These are phyloP conservation scores for Spondyliosoma cantharus DNA, from an alignment of 2,797 vertebrate species.

Conservation along the genomic window DNA sequence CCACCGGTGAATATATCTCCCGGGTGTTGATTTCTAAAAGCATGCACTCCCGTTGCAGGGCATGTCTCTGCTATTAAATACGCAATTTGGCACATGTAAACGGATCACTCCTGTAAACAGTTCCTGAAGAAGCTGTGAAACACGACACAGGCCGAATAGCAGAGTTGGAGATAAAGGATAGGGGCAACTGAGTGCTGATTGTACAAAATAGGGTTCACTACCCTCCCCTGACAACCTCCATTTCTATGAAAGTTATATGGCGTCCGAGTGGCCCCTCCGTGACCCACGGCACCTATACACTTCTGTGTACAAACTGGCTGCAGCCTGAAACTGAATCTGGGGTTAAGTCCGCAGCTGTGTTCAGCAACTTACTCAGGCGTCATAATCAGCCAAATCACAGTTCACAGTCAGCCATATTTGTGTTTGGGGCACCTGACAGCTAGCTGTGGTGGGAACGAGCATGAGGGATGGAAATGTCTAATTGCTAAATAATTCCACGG, in stretches of 20 bases:
- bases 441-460: slow-evolving; percentile 37
- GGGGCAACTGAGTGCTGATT: slow-evolving; percentile 75
- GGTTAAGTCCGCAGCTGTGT: slow-evolving; percentile 60
- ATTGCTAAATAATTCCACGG: slow-evolving; percentile 43
- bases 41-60: slow-evolving; percentile 79
- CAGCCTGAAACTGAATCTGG: slow-evolving; percentile 66
- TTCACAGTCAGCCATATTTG: slow-evolving; percentile 60
- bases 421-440: slow-evolving; percentile 54
- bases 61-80: slow-evolving; percentile 82
- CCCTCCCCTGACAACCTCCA: slow-evolving; percentile 65
- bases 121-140: slow-evolving; percentile 86
- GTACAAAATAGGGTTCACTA: slow-evolving; percentile 67
- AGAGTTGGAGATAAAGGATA: slow-evolving; percentile 84
- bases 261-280: slow-evolving; percentile 39
- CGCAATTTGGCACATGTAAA: slow-evolving; percentile 84
- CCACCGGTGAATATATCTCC: slow-evolving; percentile 83
- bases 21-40: slow-evolving; percentile 87
- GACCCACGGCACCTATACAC: slow-evolving; percentile 46
- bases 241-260: slow-evolving; percentile 70
- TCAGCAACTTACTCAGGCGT: slow-evolving; percentile 62
- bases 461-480: slow-evolving; percentile 44
- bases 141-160: slow-evolving; percentile 82
- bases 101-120: slow-evolving; percentile 83
- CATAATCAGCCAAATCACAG: slow-evolving; percentile 68
- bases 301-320: slow-evolving; percentile 53